A percentile compares a stretch with the other conserved stretches of the same genome.
These are phyloP conservation scores for Thysanoteuthis rhombus DNA, from an alignment of 2,888 invertebrate genomes.

Conservation along the genomic window DNA sequence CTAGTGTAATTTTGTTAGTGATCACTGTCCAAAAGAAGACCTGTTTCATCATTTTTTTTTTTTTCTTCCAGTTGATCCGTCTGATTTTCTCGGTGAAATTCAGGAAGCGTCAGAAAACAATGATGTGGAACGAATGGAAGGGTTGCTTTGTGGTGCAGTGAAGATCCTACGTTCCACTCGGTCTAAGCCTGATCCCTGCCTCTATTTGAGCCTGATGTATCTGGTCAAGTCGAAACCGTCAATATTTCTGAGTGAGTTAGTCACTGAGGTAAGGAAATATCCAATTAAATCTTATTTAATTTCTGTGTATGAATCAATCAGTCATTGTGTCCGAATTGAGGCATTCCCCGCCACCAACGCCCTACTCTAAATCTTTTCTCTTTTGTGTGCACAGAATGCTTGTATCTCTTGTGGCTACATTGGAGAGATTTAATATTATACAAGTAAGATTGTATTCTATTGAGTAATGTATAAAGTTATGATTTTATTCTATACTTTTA, in stretches of 20 bases:
- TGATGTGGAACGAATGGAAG: conserved; percentile 79
- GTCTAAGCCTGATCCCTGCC: conserved; percentile 83
- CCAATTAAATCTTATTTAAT: not conserved
- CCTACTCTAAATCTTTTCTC: too few relatives aligned
- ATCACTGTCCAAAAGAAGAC: not conserved
- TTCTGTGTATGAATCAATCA: too few relatives aligned
- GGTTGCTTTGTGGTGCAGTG: conserved; percentile 87
- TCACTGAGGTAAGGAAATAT: conserved; percentile 67
- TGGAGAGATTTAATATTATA: too few relatives aligned
- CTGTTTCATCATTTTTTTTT: not conserved
- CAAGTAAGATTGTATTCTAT: too few relatives aligned
- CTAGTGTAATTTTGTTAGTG: too few relatives aligned
- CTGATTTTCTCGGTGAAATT: conserved; percentile 80
- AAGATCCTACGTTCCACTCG: conserved; percentile 81
- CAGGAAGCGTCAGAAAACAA: conserved; percentile 80
- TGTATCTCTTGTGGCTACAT: too few relatives aligned
- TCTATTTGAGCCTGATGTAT: conserved; percentile 82
- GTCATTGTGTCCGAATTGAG: too few relatives aligned
- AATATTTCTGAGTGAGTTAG: conserved; percentile 67
- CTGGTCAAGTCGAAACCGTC: conserved; percentile 82
- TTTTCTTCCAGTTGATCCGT: conserved; percentile 75
- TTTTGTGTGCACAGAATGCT: too few relatives aligned
- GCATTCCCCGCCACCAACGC: too few relatives aligned
- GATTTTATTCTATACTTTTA: too few relatives aligned
- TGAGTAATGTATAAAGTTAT: too few relatives aligned